Conservation (phyloP, 2,113 vertebrate species). For the Anguilla rostrata region DNA sequence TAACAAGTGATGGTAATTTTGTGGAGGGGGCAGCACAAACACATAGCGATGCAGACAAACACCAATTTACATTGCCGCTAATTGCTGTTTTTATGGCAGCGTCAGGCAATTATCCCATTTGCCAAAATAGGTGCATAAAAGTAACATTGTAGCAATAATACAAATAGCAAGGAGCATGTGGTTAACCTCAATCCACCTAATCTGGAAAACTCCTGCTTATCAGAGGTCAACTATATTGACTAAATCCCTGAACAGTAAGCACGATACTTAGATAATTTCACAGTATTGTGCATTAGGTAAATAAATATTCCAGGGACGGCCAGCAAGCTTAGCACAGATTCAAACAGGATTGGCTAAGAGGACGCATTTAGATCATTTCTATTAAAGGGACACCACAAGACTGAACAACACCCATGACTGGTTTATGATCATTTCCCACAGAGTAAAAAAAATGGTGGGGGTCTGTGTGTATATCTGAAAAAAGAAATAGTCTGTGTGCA, state of each 20-base stretch:
- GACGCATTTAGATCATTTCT: neutral
- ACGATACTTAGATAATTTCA: neutral
- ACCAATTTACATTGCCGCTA: slow-evolving; percentile 1
- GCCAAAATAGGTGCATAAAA: neutral
- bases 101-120: neutral
- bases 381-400: neutral
- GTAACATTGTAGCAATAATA: neutral
- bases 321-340: too few species aligned
- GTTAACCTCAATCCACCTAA: neutral
- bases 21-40: neutral
- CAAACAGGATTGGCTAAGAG: neutral
- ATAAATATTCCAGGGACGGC: neutral
- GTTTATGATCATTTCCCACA: neutral
- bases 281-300: neutral
- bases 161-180: neutral
- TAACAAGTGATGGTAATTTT: neutral
- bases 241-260: neutral
- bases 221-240: slow-evolving; percentile 6
- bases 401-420: neutral
- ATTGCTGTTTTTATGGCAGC: slow-evolving; percentile 12
- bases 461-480: neutral
- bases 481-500: too few species aligned
- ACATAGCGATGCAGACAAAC: neutral
- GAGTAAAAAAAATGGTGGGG: too few species aligned
- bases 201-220: neutral